Percentiles rank a stretch among this genome's conserved stretches.
Evolutionary conservation across 2,888 invertebrate species (phyloP).

Genomic region (Dasypogon diadema): DNA sequence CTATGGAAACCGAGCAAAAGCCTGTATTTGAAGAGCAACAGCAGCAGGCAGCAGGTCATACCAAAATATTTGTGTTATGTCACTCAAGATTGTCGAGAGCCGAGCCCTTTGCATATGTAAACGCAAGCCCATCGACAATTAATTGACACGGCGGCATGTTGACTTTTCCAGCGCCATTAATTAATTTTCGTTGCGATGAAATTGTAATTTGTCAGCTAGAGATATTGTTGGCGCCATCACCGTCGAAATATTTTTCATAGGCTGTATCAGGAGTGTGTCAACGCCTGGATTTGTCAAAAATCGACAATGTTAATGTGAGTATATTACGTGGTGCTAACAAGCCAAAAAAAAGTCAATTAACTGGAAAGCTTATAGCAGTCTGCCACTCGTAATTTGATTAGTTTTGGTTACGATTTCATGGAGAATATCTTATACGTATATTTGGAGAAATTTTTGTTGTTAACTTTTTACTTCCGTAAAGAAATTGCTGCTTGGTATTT

Average conservation of each 20-base stretch:
- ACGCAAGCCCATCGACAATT: conserved; percentile 39
- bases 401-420: too few species aligned
- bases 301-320: not conserved
- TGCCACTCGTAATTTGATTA: too few species aligned
- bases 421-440: too few species aligned
- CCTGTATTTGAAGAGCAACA: conserved; percentile 14
- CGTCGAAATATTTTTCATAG: not conserved
- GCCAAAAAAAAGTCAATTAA: too few species aligned
- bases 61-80: conserved; percentile 46
- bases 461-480: too few species aligned
- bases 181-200: conserved; percentile 50
- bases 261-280: not conserved
- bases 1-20: conserved; percentile 15
- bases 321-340: too few species aligned
- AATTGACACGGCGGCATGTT: conserved; percentile 53
- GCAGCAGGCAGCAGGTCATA: conserved; percentile 16
- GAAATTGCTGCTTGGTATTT: too few species aligned
- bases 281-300: not conserved
- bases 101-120: conserved; percentile 15
- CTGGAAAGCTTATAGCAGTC: too few species aligned
- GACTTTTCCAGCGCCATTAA: conserved; percentile 52
- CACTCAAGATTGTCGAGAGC: conserved; percentile 33
- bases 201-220: conserved; percentile 33
- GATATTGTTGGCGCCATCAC: not conserved
- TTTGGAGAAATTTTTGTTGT: too few species aligned